Percentiles rank a stretch among this genome's conserved stretches.
Evolutionary conservation across 2,113 vertebrate species (phyloP).

Genomic region (Cichladusa arquata): DNA sequence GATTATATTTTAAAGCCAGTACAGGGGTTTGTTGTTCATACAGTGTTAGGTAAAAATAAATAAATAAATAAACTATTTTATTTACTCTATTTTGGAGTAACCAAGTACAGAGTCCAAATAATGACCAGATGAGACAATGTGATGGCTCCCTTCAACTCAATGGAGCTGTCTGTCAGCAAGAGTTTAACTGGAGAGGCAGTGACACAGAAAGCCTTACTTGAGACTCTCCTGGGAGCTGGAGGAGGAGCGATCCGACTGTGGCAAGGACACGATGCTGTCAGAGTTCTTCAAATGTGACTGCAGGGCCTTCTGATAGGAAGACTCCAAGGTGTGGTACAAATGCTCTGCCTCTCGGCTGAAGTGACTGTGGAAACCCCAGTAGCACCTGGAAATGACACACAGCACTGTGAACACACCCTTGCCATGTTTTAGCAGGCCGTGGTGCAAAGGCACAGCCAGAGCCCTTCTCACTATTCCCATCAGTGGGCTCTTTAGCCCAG

Average conservation of each 20-base stretch:
- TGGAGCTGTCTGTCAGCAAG: neutral
- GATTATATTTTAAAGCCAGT: neutral
- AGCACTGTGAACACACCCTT: neutral
- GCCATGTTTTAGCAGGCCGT: neutral
- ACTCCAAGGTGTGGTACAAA: slow-evolving; percentile 90
- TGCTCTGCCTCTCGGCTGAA: slow-evolving; percentile 94
- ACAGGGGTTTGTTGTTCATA: neutral
- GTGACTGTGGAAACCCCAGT: slow-evolving; percentile 97
- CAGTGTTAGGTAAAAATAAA: neutral
- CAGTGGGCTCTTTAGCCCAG: neutral
- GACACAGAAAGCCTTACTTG: slow-evolving; percentile 80
- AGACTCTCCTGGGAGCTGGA: slow-evolving; percentile 98
- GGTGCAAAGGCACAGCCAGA: neutral
- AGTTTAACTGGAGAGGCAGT: neutral
- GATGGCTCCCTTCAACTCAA: neutral
- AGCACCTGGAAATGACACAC: slow-evolving; percentile 80
- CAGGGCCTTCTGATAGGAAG: slow-evolving; percentile 95
- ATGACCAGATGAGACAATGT: neutral
- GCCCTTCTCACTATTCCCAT: neutral
- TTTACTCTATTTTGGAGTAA: neutral
- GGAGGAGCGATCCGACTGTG: slow-evolving; percentile 94
- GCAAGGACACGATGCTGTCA: slow-evolving; percentile 93
- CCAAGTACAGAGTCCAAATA: neutral
- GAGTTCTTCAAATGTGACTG: slow-evolving; percentile 96
- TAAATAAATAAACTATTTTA: too few relatives aligned